Evolutionary conservation across 2,888 invertebrate genomes (phyloP).

Genomic region (Amblyjoppa proteus): DNA sequence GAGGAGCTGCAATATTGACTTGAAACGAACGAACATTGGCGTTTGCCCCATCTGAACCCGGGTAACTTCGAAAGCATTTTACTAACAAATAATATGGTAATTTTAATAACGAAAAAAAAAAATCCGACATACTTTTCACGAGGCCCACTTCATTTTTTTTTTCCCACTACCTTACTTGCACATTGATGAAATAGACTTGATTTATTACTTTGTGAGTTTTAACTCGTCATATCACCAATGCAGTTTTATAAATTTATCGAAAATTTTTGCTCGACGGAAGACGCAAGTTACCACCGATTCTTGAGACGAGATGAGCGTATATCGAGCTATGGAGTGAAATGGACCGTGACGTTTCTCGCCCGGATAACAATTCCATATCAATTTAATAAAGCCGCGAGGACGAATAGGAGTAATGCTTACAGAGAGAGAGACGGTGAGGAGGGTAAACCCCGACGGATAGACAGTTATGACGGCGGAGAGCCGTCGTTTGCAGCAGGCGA

Average conservation of each 20-base stretch:
- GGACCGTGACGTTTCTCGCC: slow-evolving; percentile 49
- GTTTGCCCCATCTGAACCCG: too few species aligned
- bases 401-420: slow-evolving; percentile 30
- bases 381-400: slow-evolving; percentile 53
- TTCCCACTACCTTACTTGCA: not conserved
- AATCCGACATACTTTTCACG: too few species aligned
- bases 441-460: slow-evolving; percentile 30
- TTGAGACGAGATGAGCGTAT: slow-evolving; percentile 18
- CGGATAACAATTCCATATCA: slow-evolving; percentile 57
- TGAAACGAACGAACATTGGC: too few species aligned
- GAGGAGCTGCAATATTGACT: too few species aligned
- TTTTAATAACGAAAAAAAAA: too few species aligned
- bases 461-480: slow-evolving; percentile 47
- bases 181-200: not conserved
- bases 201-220: not conserved
- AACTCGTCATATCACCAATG: not conserved
- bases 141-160: not conserved
- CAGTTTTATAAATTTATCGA: slow-evolving; percentile 25
- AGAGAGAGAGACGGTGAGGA: not conserved
- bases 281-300: slow-evolving; percentile 16
- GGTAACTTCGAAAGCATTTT: too few species aligned
- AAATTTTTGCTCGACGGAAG: not conserved
- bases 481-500: slow-evolving; percentile 49
- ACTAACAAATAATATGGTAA: too few species aligned
- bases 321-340: slow-evolving; percentile 21